Conservation (phyloP, 2,113 vertebrate species). For the Odocoileus hemionus region DNA sequence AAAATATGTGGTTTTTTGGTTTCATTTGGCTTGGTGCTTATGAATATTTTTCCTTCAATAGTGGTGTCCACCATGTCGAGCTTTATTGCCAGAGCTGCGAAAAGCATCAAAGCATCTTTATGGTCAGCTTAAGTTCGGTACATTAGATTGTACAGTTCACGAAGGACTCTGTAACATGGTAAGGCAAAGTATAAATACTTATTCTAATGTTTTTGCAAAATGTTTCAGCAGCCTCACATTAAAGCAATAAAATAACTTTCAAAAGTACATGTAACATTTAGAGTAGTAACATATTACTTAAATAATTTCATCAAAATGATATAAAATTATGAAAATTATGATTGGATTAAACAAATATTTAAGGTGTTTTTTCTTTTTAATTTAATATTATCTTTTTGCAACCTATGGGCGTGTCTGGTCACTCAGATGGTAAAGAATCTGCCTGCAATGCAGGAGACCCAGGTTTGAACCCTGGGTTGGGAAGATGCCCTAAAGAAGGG, state of each 20-base stretch:
- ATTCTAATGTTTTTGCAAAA: neutral
- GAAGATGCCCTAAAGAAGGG: neutral
- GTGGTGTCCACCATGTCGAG: conserved; percentile 98
- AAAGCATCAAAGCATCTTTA: conserved; percentile 95
- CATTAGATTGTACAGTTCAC: conserved; percentile 95
- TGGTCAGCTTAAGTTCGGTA: conserved; percentile 95
- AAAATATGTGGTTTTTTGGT: neutral
- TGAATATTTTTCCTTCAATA: conserved; percentile 69
- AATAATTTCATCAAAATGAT: neutral
- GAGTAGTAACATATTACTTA: neutral
- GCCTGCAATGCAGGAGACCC: neutral
- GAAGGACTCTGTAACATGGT: conserved; percentile 93
- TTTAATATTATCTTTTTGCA: neutral
- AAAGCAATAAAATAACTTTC: neutral
- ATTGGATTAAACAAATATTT: neutral
- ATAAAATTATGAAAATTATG: neutral
- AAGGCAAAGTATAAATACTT: conserved; percentile 59
- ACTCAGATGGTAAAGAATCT: neutral
- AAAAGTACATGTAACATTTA: neutral
- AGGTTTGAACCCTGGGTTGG: accelerated
- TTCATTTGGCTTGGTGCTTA: neutral
- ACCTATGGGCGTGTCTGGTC: accelerated
- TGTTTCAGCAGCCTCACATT: neutral
- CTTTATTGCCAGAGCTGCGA: conserved; percentile 93
- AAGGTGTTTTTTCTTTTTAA: neutral